Evolutionary conservation across 2,797 vertebrate species (phyloP).

Genomic region (Bovichtus variegatus): DNA sequence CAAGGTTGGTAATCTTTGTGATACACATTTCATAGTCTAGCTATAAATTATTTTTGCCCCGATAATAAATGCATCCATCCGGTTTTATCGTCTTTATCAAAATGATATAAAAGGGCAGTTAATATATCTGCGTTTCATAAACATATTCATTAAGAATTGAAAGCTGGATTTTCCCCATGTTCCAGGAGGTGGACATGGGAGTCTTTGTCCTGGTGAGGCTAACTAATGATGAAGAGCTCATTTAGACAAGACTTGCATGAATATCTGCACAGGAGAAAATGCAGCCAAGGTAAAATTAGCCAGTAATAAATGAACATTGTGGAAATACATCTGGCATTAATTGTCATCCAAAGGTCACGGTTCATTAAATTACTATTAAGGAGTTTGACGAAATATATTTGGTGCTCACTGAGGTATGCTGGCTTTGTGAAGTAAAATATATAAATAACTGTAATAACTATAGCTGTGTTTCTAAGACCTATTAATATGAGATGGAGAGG

Average conservation of each 20-base stretch:
- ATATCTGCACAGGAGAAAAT: slow-evolving; percentile 66
- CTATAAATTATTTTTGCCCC: slow-evolving; percentile 28
- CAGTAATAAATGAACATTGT: slow-evolving; percentile 81
- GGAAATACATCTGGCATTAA: slow-evolving; percentile 81
- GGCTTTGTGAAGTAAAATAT: slow-evolving; percentile 82
- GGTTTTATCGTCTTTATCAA: slow-evolving; percentile 43
- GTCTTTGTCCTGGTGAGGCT: slow-evolving; percentile 74
- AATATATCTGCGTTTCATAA: slow-evolving; percentile 65
- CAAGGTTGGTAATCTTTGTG: background rate
- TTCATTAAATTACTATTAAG: slow-evolving; percentile 87
- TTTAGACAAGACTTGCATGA: slow-evolving; percentile 76
- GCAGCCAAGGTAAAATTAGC: slow-evolving; percentile 81
- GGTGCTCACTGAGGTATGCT: slow-evolving; percentile 83
- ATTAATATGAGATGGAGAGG: slow-evolving; percentile 79
- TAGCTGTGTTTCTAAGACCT: slow-evolving; percentile 75
- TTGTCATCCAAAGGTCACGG: slow-evolving; percentile 82
- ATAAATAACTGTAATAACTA: slow-evolving; percentile 85
- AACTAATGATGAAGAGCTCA: slow-evolving; percentile 79
- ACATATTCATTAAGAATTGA: slow-evolving; percentile 78
- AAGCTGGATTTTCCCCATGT: slow-evolving; percentile 58
- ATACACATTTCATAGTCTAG: slow-evolving; percentile 19
- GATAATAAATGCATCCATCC: slow-evolving; percentile 44
- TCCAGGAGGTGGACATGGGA: slow-evolving; percentile 63
- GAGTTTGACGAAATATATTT: slow-evolving; percentile 83
- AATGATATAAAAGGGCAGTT: slow-evolving; percentile 56